Evolutionary conservation across 1,140 invertebrate genomes (phyloP).

Genomic region (Heliconius nattereri): DNA sequence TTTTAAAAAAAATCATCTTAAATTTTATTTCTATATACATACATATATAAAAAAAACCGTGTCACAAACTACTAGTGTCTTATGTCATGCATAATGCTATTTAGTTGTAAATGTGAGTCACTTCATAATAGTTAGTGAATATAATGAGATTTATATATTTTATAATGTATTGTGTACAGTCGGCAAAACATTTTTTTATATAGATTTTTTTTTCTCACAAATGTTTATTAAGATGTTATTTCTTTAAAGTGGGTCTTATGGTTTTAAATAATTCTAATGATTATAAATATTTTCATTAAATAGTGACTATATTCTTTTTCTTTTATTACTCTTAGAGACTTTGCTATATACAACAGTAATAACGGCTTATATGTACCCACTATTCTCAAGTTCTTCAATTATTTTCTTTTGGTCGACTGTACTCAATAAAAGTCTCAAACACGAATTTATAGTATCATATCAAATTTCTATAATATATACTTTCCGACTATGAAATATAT

Average conservation of each 20-base stretch:
- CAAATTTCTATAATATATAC: constrained; percentile 47
- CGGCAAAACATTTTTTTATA: neutral
- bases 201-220: neutral
- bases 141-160: constrained; percentile 24
- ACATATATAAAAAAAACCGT: neutral
- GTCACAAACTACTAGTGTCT: constrained; percentile 32
- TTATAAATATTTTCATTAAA: too few relatives aligned
- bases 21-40: neutral
- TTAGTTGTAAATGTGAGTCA: constrained; percentile 18
- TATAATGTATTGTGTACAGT: constrained; percentile 10
- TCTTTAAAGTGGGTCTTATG: too few relatives aligned
- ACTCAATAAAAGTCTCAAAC: constrained; percentile 43
- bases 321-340: neutral
- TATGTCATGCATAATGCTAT: constrained; percentile 27
- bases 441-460: constrained; percentile 73
- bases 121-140: neutral
- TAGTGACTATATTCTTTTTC: neutral
- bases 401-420: constrained; percentile 33
- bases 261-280: too few relatives aligned
- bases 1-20: neutral
- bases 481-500: constrained; percentile 24
- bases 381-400: neutral
- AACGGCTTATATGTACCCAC: neutral
- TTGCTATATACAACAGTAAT: neutral
- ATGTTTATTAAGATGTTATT: too few relatives aligned